Base-by-base conservation (phyloP, 2,888 invertebrate species). In the Chrysotoxum bicinctum region DNA sequence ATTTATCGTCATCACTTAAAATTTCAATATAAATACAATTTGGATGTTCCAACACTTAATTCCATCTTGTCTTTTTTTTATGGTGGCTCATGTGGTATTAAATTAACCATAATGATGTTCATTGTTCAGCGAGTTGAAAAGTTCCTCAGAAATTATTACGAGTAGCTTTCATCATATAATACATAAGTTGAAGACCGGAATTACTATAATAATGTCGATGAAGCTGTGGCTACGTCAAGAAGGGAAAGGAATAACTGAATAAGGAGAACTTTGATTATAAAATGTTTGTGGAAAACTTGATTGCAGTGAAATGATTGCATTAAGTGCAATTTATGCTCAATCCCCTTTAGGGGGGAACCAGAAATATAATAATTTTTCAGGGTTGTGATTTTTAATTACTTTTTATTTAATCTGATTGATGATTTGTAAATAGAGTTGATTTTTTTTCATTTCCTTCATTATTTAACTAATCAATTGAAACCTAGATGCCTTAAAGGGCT, bases 271-370 rank as follows among this genome's bases (percentile, higher is more conserved):
- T 23, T 37, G 37, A 60, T 35, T 58, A 58, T 35, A 19, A 45
- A n/a, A n/a, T 45, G 58, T 21, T 37, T 58, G 58, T 37, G 58
- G 35, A 0, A 58, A 35, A 35, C 14, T 58, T 58, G 37, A 58
- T 37, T 58, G 21, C 58, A 60, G 37, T 0, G 23, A 40, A 60
- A 37, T 60, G 8, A 60, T 60, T 60, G 8, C 21, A 60, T 60
- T 23, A 9, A 60, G 23, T 37, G 21, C 23, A 52, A 52, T 30
- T 26, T 52, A 30, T n/a, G n/a, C 1, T 14, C 1, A 30, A n/a
- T n/a, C n/a, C 26, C 52, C 30, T 23, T 26, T 9, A 3, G 50
- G 14, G 26, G 4, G 3, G 9, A n/a, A 30, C 1, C 8, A 3
- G 7, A 1, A 23, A n/a, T n/a, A n/a, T 26, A 4, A n/a, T n/a